These are phyloP conservation scores for Pelosia muscerda DNA, from an alignment of 2,888 invertebrate species.

Conservation along the genomic window DNA sequence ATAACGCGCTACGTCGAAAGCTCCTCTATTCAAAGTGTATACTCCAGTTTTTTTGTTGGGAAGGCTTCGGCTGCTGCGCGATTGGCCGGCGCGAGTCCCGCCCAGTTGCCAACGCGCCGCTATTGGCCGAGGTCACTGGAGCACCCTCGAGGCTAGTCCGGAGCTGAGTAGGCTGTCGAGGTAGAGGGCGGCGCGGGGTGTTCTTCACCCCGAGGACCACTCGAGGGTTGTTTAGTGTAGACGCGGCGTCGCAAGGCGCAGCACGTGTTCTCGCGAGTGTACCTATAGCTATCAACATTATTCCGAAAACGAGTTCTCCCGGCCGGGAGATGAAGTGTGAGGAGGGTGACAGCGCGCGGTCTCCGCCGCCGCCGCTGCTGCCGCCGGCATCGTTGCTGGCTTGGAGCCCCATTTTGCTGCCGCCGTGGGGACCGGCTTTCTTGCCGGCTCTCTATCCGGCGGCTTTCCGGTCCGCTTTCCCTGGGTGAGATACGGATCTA, in stretches of 20 bases:
- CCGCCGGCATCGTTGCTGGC: conserved; percentile 89
- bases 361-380: conserved; percentile 79
- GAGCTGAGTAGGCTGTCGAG: conserved; percentile 85
- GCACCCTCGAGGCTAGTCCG: conserved; percentile 82
- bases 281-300: conserved; percentile 76
- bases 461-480: conserved; percentile 90
- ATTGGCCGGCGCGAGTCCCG: conserved; percentile 78
- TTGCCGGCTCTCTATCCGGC: conserved; percentile 91
- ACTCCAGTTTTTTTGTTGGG: conserved; percentile 84
- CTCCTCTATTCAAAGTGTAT: conserved; percentile 86
- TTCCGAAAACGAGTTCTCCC: conserved; percentile 84
- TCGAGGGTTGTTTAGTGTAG: conserved; percentile 86
- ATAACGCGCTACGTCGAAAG: conserved; percentile 85
- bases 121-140: conserved; percentile 79
- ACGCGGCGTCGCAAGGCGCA: conserved; percentile 82
- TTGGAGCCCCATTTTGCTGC: conserved; percentile 91
- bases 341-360: conserved; percentile 79
- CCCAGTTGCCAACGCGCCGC: conserved; percentile 67
- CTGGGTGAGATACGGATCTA: conserved; percentile 88
- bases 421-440: conserved; percentile 91
- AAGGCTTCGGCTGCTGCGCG: conserved; percentile 66
- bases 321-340: conserved; percentile 85
- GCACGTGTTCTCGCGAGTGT: conserved; percentile 81
- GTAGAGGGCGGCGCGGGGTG: conserved; percentile 85
- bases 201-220: conserved; percentile 86